Percentiles rank a stretch among this genome's conserved stretches.
Conservation (phyloP, 1,140 invertebrate genomes). For the Tetramorium alpestre region DNA sequence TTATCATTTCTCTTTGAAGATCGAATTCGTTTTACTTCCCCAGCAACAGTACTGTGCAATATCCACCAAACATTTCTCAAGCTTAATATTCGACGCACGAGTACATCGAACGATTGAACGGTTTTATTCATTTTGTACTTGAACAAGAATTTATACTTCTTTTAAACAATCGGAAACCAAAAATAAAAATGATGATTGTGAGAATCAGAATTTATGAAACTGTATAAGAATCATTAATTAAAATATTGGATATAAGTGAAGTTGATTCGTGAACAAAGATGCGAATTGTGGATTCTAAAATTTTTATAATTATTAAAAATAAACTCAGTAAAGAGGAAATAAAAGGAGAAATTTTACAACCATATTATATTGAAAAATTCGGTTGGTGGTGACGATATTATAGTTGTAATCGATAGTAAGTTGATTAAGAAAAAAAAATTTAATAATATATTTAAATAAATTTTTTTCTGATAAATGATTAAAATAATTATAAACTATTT, state of each 20-base stretch:
- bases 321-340: not conserved
- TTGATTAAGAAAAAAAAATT: not conserved
- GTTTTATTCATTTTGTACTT: not conserved
- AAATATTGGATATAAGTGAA: not conserved
- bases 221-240: not conserved
- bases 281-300: not conserved
- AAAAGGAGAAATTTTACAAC: not conserved
- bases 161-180: not conserved
- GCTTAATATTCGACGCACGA: not conserved
- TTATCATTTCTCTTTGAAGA: slow-evolving; percentile 18
- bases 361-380: not conserved
- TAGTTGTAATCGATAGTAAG: not conserved
- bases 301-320: not conserved
- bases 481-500: not conserved
- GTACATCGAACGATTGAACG: not conserved
- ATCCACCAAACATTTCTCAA: not conserved
- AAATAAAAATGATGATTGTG: not conserved
- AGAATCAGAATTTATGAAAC: not conserved
- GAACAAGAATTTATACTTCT: not conserved
- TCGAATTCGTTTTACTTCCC: not conserved
- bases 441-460: not conserved
- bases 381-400: too few relatives aligned
- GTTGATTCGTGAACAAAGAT: not conserved
- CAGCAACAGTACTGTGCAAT: not conserved
- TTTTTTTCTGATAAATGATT: not conserved